Percentiles rank a stretch among this genome's conserved stretches.
phyloP scores from a whole-genome alignment of 2,888 invertebrate genomes.

The Lordiphosa fenestrarum region DNA sequence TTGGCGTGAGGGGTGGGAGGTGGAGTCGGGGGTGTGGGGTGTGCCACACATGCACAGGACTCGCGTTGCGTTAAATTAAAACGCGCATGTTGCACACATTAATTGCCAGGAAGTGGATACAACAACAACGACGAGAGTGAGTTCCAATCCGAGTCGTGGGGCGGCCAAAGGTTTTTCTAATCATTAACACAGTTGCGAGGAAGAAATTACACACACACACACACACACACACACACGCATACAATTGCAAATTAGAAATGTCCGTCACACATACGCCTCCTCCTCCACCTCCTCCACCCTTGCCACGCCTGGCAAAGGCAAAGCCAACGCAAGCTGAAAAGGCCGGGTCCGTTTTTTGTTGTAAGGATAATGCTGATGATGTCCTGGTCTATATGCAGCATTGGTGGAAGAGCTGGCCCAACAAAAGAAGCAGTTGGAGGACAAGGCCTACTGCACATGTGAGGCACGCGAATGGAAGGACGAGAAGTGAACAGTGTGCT shows the following conservation, averaged over 20 bases:
- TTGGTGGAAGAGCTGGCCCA: too few species aligned
- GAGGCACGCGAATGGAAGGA: slow-evolving; percentile 7
- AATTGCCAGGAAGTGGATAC: slow-evolving; percentile 70
- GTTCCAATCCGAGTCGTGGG: slow-evolving; percentile 7
- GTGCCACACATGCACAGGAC: slow-evolving; percentile 13
- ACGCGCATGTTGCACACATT: slow-evolving; percentile 75
- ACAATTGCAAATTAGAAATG: slow-evolving; percentile 76
- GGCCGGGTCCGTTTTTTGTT: slow-evolving; percentile 53
- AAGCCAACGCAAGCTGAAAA: slow-evolving; percentile 45
- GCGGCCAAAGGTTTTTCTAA: slow-evolving; percentile 69
- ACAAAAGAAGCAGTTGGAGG: neutral
- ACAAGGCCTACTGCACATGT: slow-evolving; percentile 43
- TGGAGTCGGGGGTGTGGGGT: slow-evolving; percentile 10
- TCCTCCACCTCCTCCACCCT: neutral
- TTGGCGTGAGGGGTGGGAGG: neutral
- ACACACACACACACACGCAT: slow-evolving; percentile 15
- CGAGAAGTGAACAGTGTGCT: slow-evolving; percentile 38
- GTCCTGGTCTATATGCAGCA: slow-evolving; percentile 8
- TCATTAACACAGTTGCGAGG: slow-evolving; percentile 76
- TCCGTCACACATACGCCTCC: slow-evolving; percentile 70
- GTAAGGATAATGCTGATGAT: slow-evolving; percentile 67
- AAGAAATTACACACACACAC: slow-evolving; percentile 51
- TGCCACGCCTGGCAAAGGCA: slow-evolving; percentile 3
- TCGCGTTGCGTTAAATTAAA: slow-evolving; percentile 59
- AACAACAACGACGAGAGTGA: slow-evolving; percentile 11